phyloP scores from a whole-genome alignment of 2,888 invertebrate species.

The Tribolium freemani region DNA sequence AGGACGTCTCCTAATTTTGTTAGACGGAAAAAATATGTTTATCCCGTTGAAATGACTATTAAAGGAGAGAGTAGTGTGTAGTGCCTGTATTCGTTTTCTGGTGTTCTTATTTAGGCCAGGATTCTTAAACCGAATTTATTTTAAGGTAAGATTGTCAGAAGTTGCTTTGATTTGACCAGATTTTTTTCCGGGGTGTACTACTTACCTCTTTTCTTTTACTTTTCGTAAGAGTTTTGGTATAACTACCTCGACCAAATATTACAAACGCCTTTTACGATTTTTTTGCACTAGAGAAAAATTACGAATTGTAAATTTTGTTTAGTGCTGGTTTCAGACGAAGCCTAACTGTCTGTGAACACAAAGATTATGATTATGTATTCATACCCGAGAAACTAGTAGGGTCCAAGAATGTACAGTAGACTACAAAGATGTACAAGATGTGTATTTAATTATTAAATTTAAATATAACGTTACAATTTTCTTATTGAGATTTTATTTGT shows the following conservation, averaged over 20 bases:
- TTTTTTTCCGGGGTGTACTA: too few species aligned
- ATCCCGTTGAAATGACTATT: slow-evolving; percentile 69
- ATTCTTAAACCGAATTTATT: background rate
- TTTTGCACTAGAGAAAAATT: too few species aligned
- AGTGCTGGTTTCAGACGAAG: background rate
- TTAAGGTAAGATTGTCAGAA: background rate
- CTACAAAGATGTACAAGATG: slow-evolving; percentile 17
- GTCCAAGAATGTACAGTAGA: slow-evolving; percentile 53
- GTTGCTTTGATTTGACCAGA: too few species aligned
- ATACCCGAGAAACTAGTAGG: slow-evolving; percentile 46
- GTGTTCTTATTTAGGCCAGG: slow-evolving; percentile 8
- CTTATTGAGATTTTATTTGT: slow-evolving; percentile 21
- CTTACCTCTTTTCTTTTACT: too few species aligned
- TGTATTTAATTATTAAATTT: slow-evolving; percentile 33
- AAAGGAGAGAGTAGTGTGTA: slow-evolving; percentile 73
- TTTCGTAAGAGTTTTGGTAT: too few species aligned
- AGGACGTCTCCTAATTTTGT: slow-evolving; percentile 71
- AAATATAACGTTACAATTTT: slow-evolving; percentile 20
- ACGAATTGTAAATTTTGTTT: background rate
- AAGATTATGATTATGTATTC: slow-evolving; percentile 5
- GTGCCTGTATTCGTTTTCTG: slow-evolving; percentile 23
- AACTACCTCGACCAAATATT: background rate
- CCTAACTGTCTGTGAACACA: slow-evolving; percentile 12
- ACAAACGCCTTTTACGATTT: too few species aligned
- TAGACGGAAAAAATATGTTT: slow-evolving; percentile 75